Conservation (phyloP, 2,113 vertebrate species). For the Amia ocellicauda region DNA sequence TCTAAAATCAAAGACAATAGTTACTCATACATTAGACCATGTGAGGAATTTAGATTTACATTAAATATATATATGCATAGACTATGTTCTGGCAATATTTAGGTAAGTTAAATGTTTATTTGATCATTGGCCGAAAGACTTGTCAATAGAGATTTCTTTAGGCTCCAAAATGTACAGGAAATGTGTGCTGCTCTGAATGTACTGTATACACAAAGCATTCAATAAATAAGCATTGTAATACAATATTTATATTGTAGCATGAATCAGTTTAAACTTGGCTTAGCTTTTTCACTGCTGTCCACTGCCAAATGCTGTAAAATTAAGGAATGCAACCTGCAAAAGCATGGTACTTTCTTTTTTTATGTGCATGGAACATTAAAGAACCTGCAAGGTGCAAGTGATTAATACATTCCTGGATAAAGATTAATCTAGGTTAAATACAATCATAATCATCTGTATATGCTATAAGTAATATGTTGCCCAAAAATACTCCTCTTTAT, state of each 20-base stretch:
- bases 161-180: slow-evolving; percentile 60
- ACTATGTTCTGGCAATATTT: no score
- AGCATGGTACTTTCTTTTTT: neutral
- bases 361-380: neutral
- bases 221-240: slow-evolving; percentile 57
- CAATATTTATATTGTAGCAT: slow-evolving; percentile 47
- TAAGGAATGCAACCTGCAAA: neutral
- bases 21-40: no score
- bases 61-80: no score
- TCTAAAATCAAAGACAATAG: no score
- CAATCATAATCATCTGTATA: no score
- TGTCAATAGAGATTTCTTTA: no score
- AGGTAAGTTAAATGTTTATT: slow-evolving; percentile 54
- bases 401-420: neutral
- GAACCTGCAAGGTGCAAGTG: neutral
- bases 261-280: slow-evolving; percentile 15
- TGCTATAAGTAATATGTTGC: no score
- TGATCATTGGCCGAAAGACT: slow-evolving; percentile 46
- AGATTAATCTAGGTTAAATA: neutral
- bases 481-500: no score
- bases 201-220: slow-evolving; percentile 49
- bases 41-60: no score
- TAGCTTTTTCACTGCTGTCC: slow-evolving; percentile 11
- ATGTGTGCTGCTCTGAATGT: slow-evolving; percentile 48
- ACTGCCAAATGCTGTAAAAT: slow-evolving; percentile 30